These are phyloP conservation scores for Pogonognathellus flavescens DNA, from an alignment of 1,140 invertebrate genomes.

Conservation along the genomic window DNA sequence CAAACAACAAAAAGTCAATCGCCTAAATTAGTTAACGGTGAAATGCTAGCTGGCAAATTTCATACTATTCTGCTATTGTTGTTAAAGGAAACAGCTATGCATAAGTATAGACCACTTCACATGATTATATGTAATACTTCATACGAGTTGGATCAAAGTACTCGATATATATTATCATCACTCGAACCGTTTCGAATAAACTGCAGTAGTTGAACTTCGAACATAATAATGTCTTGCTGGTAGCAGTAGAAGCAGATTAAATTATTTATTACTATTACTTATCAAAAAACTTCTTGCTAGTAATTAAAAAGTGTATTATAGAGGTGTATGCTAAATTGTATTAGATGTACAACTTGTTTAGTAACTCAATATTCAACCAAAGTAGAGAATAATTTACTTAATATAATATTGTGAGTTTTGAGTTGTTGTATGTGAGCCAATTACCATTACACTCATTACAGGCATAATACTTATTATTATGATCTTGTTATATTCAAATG, in stretches of 20 bases:
- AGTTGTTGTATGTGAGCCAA: no score
- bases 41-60: slow-evolving; percentile 17
- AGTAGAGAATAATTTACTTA: slow-evolving; percentile 5
- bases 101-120: no score
- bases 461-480: no score
- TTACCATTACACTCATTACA: no score
- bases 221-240: not conserved
- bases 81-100: no score
- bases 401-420: not conserved
- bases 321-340: no score
- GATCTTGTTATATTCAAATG: not conserved
- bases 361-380: not conserved
- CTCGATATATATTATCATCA: no score
- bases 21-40: slow-evolving; percentile 19
- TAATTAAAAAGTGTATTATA: no score
- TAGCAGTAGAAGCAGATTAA: not conserved
- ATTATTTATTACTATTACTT: slow-evolving; percentile 21
- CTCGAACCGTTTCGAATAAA: not conserved
- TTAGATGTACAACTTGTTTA: slow-evolving; percentile 11
- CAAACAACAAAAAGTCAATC: slow-evolving; percentile 11
- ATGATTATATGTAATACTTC: no score
- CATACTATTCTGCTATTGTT: not conserved
- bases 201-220: not conserved
- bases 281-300: not conserved
- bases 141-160: no score